Percentiles rank a stretch among this genome's conserved stretches.
Conservation (phyloP, 2,888 invertebrate species). For the Noctua janthe region DNA sequence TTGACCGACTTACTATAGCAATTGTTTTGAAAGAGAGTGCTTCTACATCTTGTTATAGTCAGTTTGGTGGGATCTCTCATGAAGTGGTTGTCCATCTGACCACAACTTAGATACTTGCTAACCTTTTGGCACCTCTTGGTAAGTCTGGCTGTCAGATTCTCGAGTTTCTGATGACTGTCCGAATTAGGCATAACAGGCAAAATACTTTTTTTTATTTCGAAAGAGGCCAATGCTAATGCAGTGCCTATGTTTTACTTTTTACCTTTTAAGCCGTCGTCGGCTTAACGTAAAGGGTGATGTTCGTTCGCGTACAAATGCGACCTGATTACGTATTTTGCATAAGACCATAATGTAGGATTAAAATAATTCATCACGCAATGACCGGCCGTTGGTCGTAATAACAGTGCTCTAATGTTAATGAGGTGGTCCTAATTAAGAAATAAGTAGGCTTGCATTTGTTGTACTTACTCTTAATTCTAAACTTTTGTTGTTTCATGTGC, state of each 20-base stretch:
- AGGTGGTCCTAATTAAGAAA: constrained; percentile 37
- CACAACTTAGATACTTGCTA: not conserved
- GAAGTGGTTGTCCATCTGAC: not conserved
- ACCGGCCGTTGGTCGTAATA: constrained; percentile 32
- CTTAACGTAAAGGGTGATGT: constrained; percentile 33
- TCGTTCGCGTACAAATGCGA: constrained; percentile 38
- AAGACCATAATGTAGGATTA: constrained; percentile 51
- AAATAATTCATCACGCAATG: constrained; percentile 67
- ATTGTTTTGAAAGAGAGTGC: too few species aligned
- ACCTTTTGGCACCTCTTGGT: not conserved
- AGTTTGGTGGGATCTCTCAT: not conserved
- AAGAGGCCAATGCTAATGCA: not conserved
- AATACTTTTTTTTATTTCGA: not conserved
- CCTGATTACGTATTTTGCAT: constrained; percentile 61
- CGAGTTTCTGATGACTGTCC: not conserved
- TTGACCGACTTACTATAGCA: too few species aligned
- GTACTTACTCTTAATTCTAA: not conserved
- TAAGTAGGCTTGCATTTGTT: constrained; percentile 10
- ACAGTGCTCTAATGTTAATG: constrained; percentile 48
- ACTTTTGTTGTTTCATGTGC: not conserved
- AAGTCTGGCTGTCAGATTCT: not conserved
- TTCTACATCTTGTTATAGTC: too few species aligned
- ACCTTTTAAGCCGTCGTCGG: constrained; percentile 5
- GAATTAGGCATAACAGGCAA: not conserved
- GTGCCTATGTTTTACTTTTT: not conserved